Base-by-base conservation (phyloP, 2,113 vertebrate genomes). In the Isichthys henryi region DNA sequence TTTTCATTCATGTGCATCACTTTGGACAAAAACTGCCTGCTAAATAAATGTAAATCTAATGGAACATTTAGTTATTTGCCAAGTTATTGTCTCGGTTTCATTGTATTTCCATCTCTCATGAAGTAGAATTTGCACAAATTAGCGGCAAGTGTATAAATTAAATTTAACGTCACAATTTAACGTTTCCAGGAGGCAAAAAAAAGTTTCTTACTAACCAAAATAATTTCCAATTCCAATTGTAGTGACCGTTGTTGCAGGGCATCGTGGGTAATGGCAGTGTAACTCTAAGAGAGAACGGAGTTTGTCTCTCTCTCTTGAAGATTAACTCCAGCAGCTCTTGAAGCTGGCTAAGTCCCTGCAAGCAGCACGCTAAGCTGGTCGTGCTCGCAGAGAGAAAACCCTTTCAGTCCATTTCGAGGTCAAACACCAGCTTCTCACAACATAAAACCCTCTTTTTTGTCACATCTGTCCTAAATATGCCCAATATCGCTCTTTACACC, bases 41-140 rank as follows among this genome's bases (percentile, higher is more conserved):
- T 82, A 35, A 88, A 52, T 43, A 82, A 82, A 53, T 45, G 45
- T 84, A 84, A 80, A 80, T 80, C 35, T 80, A 39, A 80, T 80
- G 74, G 74, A 80, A 80, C 35, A 39, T 80, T 80, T 80, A 80
- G 35, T 80, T 80, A 80, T 43, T 80, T 80, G 74, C 74, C 31
- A 43, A 80, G 17, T 39, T 80, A 39, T 80, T 43, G 74, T 43
- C 35, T 80, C 62, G 10, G 62, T 31, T 70, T 70, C 62, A 70
- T 70, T 70, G n/a, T 70, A 43, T 80, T 80, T 80, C 74, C 31
- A 39, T 39, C 15, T 19, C 74, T 80, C 35, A 43, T 19, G 74
- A 80, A 80, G 35, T 80, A 35, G 74, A 35, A 80, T 80, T 17
- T 80, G 74, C 13, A 80, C 35, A 80, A 43, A 80, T 39, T 80